Evolutionary conservation across 2,113 vertebrate genomes (phyloP).

Genomic region (Butastur rufipennis): DNA sequence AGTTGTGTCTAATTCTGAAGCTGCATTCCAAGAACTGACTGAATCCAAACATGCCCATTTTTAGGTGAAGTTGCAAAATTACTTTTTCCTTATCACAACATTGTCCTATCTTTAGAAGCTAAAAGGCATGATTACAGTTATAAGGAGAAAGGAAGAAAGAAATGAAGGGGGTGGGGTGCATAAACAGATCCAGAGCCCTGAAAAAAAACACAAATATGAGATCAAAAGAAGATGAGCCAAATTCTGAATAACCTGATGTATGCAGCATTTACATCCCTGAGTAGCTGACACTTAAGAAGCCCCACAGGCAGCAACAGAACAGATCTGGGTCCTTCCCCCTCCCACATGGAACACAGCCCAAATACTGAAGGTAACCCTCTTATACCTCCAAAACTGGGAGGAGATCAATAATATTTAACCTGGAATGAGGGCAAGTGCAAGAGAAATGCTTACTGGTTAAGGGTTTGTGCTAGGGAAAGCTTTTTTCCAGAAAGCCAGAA

Average conservation of each 20-base stretch:
- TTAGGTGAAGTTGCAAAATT: slow-evolving; percentile 53
- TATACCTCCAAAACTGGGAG: background rate
- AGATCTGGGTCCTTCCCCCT: background rate
- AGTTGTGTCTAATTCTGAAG: background rate
- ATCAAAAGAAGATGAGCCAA: slow-evolving; percentile 50
- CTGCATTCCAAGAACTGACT: background rate
- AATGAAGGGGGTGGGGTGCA: background rate
- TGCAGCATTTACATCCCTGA: slow-evolving; percentile 6
- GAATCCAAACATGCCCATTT: slow-evolving; percentile 47
- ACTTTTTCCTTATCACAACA: slow-evolving; percentile 24
- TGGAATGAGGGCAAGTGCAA: background rate
- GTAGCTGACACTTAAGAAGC: background rate
- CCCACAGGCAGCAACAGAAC: background rate
- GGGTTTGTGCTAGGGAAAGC: background rate
- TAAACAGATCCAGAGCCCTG: slow-evolving; percentile 31
- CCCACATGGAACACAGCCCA: background rate
- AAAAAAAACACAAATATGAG: slow-evolving; percentile 34
- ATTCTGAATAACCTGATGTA: slow-evolving; percentile 7
- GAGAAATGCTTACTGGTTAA: background rate
- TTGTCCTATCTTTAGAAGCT: slow-evolving; percentile 57
- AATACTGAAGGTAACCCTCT: background rate
- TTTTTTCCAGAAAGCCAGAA: background rate
- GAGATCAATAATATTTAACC: background rate
- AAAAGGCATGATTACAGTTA: slow-evolving; percentile 46
- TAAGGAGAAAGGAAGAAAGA: slow-evolving; percentile 18